Evolutionary conservation across 2,113 vertebrate species (phyloP).

Genomic region (Daubentonia madagascariensis): DNA sequence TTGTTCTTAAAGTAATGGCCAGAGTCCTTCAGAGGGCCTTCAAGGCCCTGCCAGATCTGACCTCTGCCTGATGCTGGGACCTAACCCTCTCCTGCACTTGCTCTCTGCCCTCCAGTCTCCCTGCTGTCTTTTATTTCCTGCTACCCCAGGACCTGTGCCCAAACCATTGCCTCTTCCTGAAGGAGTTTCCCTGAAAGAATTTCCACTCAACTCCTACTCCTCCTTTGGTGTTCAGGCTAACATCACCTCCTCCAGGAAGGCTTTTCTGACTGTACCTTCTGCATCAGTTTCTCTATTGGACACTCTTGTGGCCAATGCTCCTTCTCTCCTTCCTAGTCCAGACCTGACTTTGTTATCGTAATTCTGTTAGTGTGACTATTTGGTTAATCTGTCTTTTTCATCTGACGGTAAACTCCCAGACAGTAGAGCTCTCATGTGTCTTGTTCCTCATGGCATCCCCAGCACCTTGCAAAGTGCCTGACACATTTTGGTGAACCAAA

Average conservation of each 20-base stretch:
- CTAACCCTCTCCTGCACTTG: no score
- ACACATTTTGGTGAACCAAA: background rate
- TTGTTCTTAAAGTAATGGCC: background rate
- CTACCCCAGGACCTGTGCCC: background rate
- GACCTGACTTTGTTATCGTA: background rate
- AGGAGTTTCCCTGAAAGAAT: background rate
- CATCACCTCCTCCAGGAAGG: background rate
- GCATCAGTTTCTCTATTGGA: background rate
- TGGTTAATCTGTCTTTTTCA: background rate
- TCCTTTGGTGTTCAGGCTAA: background rate
- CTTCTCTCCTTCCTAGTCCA: background rate
- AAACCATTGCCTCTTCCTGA: background rate
- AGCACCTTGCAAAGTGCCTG: background rate
- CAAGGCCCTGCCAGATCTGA: background rate
- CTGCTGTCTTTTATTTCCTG: background rate
- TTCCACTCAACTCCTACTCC: background rate
- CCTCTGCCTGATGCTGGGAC: rapidly evolving
- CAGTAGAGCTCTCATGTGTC: rapidly evolving
- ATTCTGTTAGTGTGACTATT: background rate
- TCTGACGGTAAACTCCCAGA: background rate
- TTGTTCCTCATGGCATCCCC: background rate
- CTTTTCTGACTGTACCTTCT: background rate
- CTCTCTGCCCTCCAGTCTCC: background rate
- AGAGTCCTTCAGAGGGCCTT: background rate
- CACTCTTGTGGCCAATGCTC: background rate